Conservation (phyloP, 2,888 invertebrate species). For the Rhagium mordax region DNA sequence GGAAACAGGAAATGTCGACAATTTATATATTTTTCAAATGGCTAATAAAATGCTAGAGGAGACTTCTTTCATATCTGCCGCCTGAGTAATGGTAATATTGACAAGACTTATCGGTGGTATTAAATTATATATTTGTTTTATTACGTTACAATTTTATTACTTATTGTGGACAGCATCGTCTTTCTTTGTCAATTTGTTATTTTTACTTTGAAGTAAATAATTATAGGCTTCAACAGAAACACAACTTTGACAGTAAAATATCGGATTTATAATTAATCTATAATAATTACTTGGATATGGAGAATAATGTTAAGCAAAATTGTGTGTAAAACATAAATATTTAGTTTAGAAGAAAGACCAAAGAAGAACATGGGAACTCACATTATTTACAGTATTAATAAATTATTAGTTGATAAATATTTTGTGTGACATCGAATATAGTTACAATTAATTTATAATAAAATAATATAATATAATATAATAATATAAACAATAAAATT, state of each 20-base stretch:
- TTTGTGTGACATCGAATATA: no score
- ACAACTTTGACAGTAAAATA: neutral
- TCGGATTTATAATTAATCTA: neutral
- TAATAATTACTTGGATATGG: neutral
- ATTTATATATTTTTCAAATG: neutral
- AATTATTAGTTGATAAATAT: no score
- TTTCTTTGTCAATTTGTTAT: neutral
- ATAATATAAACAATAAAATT: no score
- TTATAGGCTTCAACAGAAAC: neutral
- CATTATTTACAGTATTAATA: no score
- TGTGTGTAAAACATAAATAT: no score
- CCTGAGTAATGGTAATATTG: neutral
- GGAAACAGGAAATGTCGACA: constrained; percentile 11
- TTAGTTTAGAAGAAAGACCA: no score
- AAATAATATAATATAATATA: no score
- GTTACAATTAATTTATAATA: no score
- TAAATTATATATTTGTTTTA: neutral
- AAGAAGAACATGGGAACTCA: no score
- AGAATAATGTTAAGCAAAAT: neutral
- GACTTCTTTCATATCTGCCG: constrained; percentile 12
- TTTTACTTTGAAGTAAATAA: neutral
- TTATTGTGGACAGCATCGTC: neutral
- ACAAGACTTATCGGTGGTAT: constrained; percentile 16
- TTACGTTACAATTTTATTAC: constrained; percentile 3
- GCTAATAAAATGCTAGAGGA: neutral